Evolutionary conservation across 2,797 vertebrate species (phyloP).

Genomic region (Poliocrania exsul): DNA sequence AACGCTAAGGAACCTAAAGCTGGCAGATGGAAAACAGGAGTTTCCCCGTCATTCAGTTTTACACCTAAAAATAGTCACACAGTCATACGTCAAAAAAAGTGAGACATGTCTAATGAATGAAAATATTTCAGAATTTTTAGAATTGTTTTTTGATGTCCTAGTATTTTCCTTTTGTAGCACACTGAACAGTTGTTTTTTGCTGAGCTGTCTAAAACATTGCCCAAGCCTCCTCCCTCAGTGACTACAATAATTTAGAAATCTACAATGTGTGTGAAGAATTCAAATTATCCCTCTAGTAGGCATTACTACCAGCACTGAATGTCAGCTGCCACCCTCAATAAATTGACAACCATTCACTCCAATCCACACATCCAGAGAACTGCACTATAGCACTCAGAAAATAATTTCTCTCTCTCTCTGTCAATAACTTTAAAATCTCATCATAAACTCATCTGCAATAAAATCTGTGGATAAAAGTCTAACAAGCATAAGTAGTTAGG

Average conservation of each 20-base stretch:
- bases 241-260: slow-evolving; percentile 27
- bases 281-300: not conserved
- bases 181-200: not conserved
- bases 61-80: not conserved
- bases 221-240: not conserved
- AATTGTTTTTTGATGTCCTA: not conserved
- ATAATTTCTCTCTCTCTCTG: not conserved
- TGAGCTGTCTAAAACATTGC: not conserved
- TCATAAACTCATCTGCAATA: not conserved
- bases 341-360: not conserved
- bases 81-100: not conserved
- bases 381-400: not conserved
- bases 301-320: slow-evolving; percentile 16
- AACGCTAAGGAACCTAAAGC: not conserved
- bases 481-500: not conserved
- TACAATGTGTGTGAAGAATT: not conserved
- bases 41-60: not conserved
- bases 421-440: not conserved
- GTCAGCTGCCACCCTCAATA: slow-evolving; percentile 21
- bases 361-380: not conserved
- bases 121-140: not conserved
- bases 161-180: not conserved
- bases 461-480: not conserved
- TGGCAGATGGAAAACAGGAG: not conserved
- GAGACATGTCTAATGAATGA: not conserved